Conservation (phyloP, 2,113 vertebrate genomes). For the Petroica traversi region DNA sequence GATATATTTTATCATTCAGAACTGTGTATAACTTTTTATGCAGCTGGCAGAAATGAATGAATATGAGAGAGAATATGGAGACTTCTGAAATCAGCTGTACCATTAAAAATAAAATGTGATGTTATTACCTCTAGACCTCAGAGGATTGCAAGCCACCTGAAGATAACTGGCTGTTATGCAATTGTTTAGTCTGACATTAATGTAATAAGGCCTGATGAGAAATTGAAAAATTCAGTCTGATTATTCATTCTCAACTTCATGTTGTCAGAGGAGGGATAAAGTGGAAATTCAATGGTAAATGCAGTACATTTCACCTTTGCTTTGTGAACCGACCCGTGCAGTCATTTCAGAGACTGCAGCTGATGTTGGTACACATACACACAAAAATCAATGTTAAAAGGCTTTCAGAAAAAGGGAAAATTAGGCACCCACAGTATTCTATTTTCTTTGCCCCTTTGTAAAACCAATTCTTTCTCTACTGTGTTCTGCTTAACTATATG, state of each 20-base stretch:
- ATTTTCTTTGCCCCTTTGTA: neutral
- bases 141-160: neutral
- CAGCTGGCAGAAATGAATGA: neutral
- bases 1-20: neutral
- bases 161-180: neutral
- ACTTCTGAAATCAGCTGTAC: neutral
- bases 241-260: neutral
- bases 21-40: neutral
- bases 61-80: neutral
- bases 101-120: neutral
- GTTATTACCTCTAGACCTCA: neutral
- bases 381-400: slow-evolving; percentile 8
- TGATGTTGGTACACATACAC: neutral
- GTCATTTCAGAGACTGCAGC: neutral
- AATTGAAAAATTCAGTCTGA: neutral
- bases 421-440: neutral
- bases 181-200: neutral
- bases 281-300: neutral
- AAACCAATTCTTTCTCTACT: neutral
- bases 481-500: neutral
- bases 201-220: neutral
- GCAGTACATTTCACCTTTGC: neutral
- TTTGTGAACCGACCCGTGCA: neutral
- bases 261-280: neutral
- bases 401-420: neutral